Conservation (phyloP, 2,797 vertebrate genomes). For the Scyliorhinus canicula region DNA sequence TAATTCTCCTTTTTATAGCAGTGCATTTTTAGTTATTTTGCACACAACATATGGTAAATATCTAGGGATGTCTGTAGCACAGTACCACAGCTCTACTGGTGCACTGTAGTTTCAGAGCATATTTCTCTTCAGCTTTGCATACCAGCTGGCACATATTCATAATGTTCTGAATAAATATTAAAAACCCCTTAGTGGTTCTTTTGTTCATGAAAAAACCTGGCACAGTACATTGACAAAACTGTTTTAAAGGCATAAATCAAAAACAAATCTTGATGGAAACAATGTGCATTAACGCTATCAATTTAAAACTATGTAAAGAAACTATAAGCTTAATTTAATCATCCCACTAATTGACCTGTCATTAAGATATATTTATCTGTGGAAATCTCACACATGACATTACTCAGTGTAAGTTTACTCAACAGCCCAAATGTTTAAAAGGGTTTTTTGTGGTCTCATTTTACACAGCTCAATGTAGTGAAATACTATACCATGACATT, state of each 20-base stretch:
- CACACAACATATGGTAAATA: slow-evolving; percentile 88
- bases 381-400: slow-evolving; percentile 17
- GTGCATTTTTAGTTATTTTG: slow-evolving; percentile 72
- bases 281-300: slow-evolving; percentile 16
- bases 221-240: slow-evolving; percentile 13
- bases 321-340: slow-evolving; percentile 22
- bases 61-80: slow-evolving; percentile 53
- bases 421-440: slow-evolving; percentile 38
- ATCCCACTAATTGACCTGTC: slow-evolving; percentile 24
- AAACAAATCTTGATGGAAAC: background rate
- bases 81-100: slow-evolving; percentile 18
- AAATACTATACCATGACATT: slow-evolving; percentile 36
- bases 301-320: slow-evolving; percentile 24
- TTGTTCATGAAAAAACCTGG: slow-evolving; percentile 22
- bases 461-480: slow-evolving; percentile 34
- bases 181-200: slow-evolving; percentile 31
- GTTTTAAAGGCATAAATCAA: slow-evolving; percentile 34
- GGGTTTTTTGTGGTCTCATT: slow-evolving; percentile 30
- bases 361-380: slow-evolving; percentile 35
- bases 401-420: slow-evolving; percentile 35
- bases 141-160: slow-evolving; percentile 79
- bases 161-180: slow-evolving; percentile 46
- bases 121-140: slow-evolving; percentile 55
- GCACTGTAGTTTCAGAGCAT: slow-evolving; percentile 29
- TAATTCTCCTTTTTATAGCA: background rate